Conservation (phyloP, 2,113 vertebrate species). For the Cyphomyrus plagiostoma region DNA sequence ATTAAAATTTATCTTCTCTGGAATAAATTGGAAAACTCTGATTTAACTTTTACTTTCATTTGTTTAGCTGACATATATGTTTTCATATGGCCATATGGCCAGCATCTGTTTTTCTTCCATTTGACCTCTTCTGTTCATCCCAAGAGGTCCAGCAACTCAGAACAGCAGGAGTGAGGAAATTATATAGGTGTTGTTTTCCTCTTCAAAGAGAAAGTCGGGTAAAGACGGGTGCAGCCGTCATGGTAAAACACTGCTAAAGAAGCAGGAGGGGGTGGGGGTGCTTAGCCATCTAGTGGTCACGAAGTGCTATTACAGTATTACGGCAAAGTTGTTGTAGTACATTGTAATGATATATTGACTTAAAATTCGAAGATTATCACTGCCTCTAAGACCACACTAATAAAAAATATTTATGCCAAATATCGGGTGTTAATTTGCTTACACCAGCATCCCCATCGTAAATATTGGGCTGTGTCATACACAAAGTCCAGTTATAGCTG, state of each 20-base stretch:
- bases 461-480: background rate
- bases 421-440: background rate
- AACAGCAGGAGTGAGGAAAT: background rate
- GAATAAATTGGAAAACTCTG: background rate
- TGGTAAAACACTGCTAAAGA: background rate
- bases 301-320: background rate
- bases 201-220: background rate
- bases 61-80: background rate
- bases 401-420: background rate
- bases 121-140: background rate
- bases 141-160: background rate
- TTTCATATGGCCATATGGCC: background rate
- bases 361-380: background rate
- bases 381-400: background rate
- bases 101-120: background rate
- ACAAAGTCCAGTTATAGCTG: background rate
- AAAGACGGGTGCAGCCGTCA: background rate
- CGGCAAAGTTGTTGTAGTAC: background rate
- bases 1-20: background rate
- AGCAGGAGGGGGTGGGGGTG: background rate
- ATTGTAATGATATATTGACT: background rate
- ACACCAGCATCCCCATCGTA: background rate
- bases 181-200: background rate
- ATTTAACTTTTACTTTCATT: background rate
- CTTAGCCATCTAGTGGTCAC: background rate